Evolutionary conservation across 2,797 vertebrate genomes (phyloP).

Genomic region (Gorsachius magnificus): DNA sequence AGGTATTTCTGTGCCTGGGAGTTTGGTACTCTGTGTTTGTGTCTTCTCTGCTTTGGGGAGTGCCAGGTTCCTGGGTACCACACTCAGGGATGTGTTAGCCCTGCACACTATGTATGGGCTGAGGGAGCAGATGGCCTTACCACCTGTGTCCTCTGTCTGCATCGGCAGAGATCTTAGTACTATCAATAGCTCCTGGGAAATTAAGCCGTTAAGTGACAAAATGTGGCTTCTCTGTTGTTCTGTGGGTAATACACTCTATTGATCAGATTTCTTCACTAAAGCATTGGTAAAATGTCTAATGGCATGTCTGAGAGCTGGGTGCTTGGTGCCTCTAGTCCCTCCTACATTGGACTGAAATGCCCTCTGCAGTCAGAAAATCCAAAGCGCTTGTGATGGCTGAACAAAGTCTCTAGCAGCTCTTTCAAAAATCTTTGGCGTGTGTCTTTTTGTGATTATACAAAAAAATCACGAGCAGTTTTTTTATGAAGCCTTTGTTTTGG

Average conservation of each 20-base stretch:
- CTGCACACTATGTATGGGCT: background rate
- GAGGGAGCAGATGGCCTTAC: background rate
- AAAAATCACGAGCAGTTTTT: background rate
- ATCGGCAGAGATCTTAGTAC: background rate
- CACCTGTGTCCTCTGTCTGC: background rate
- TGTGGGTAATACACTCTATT: constrained; percentile 3
- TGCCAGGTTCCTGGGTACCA: background rate
- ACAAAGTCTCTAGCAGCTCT: background rate
- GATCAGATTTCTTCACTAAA: constrained; percentile 28
- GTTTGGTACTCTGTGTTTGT: background rate
- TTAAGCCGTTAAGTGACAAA: background rate
- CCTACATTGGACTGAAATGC: constrained; percentile 40
- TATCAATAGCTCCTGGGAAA: background rate
- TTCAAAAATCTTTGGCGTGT: background rate
- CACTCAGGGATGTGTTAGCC: background rate
- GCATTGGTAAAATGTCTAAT: constrained; percentile 14
- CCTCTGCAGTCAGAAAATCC: constrained; percentile 9
- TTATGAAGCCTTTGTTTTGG: constrained; percentile 30
- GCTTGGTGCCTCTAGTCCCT: background rate
- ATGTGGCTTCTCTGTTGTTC: background rate
- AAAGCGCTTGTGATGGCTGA: background rate
- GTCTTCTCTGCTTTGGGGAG: background rate
- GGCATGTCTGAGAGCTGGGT: background rate
- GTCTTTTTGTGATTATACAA: background rate
- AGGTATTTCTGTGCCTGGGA: background rate